Conservation (phyloP, 2,797 vertebrate species). For the Platalea minor region DNA sequence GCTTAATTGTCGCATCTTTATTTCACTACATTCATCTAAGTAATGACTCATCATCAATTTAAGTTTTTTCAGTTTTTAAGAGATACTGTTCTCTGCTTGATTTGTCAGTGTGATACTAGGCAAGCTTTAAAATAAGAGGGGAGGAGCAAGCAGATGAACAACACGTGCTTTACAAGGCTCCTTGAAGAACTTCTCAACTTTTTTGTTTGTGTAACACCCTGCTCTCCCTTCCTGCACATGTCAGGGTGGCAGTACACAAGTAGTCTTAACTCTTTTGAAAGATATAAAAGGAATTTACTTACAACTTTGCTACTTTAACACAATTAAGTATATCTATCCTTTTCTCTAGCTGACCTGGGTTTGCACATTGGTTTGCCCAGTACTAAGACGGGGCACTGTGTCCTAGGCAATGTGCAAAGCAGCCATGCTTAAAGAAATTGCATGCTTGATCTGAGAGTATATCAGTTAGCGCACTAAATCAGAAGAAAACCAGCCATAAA, state of each 20-base stretch:
- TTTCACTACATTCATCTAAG: neutral
- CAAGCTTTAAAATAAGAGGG: neutral
- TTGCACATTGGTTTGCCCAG: neutral
- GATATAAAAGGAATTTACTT: neutral
- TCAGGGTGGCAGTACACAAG: neutral
- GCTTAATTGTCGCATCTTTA: neutral
- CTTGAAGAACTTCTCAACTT: neutral
- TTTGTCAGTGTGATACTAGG: neutral
- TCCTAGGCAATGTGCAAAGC: neutral
- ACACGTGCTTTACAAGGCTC: neutral
- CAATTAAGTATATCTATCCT: neutral
- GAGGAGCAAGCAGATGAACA: neutral
- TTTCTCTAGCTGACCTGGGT: neutral
- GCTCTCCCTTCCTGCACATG: rapidly evolving
- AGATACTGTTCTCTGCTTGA: neutral
- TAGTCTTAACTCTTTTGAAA: neutral
- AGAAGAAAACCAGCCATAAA: neutral
- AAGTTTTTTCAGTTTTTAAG: neutral
- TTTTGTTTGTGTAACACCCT: neutral
- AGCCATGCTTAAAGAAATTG: neutral
- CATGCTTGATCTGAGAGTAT: neutral
- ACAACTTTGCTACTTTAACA: neutral
- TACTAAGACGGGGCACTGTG: neutral
- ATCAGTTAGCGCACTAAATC: neutral
- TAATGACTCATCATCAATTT: neutral